Conservation (phyloP, 2,888 invertebrate genomes). For the Cybosia mesomella region DNA sequence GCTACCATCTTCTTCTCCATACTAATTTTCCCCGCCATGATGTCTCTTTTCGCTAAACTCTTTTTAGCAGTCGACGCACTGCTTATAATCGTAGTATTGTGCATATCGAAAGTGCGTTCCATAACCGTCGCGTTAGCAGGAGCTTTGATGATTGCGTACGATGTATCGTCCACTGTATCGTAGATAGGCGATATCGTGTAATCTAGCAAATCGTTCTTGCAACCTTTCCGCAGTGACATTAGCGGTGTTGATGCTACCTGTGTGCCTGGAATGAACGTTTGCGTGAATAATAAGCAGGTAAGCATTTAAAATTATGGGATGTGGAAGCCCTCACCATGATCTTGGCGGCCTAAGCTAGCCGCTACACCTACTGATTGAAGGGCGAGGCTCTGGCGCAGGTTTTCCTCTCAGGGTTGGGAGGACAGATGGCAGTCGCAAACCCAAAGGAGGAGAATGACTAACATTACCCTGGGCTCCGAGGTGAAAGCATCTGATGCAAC, state of each 20-base stretch:
- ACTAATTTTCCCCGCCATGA: conserved; percentile 63
- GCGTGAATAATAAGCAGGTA: conserved; percentile 15
- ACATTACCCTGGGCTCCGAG: too few species aligned
- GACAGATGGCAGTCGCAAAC: too few species aligned
- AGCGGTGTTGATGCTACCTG: conserved; percentile 81
- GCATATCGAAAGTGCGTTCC: conserved; percentile 66
- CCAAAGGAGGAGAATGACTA: too few species aligned
- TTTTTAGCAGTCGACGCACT: conserved; percentile 74
- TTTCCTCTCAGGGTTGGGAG: too few species aligned
- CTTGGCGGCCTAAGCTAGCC: too few species aligned
- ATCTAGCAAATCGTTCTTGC: conserved; percentile 67
- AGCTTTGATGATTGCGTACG: conserved; percentile 67
- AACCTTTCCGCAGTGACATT: conserved; percentile 59
- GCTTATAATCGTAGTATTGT: conserved; percentile 71
- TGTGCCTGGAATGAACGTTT: conserved; percentile 63
- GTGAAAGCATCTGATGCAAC: too few species aligned
- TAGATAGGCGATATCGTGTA: conserved; percentile 81
- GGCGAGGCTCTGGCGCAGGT: too few species aligned
- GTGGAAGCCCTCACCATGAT: too few species aligned
- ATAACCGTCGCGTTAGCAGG: conserved; percentile 51
- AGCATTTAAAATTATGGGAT: background rate
- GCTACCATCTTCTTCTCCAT: conserved; percentile 68
- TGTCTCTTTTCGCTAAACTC: conserved; percentile 69
- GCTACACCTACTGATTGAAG: too few species aligned
- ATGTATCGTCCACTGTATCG: conserved; percentile 73